Evolutionary conservation across 1,140 invertebrate species (phyloP), one percentile per base, ranked within the genome.

Genomic region (Drosophila novamexicana): DNA sequence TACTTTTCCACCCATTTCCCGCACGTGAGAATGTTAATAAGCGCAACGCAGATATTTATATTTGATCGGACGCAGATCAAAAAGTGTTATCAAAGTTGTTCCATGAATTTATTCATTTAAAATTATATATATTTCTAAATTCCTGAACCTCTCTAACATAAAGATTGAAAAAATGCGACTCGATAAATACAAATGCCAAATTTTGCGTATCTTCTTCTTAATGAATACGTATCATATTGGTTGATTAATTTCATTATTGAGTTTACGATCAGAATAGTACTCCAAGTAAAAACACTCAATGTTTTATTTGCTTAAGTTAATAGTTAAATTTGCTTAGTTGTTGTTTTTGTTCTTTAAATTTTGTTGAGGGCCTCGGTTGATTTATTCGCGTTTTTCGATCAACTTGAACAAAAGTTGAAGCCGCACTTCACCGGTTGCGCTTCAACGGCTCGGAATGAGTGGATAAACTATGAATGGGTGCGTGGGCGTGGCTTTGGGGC

Each of bases 401-500:
- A 70, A 69, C 66, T 75, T 69, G 44, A 74, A 68, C 56, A 74
- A 75, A 69, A 75, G 66, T 75, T 75, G 72, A 75, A 75, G 72
- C 66, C 66, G 57, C 72, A 75, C 66, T 75, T 63, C 14, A 66
- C 66, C 66, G 66, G 52, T 64, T 75, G 72, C 72, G 66, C 72
- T 75, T 64, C 72, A 75, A 39, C 53, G 66, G 32, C 57, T 61
- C 57, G 71, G 56, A 74, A 74, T 74, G 71, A 74, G 65, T 74
- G 71, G 56, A 68, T 74, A 62, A 68, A 74, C 65, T 68, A 74
- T 69, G 64, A 45, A 54, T 59, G 63, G 70, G 56, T 39, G 36
- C 53, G 32, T 9, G 34, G n/a, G 57, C 34, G 58, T 53, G 66
- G 16, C 10, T n/a, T 40, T 37, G 52, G 57, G 7, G 16, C 14